These are phyloP conservation scores for Drosophila nigricruria DNA, from an alignment of 2,888 invertebrate genomes.

Conservation along the genomic window DNA sequence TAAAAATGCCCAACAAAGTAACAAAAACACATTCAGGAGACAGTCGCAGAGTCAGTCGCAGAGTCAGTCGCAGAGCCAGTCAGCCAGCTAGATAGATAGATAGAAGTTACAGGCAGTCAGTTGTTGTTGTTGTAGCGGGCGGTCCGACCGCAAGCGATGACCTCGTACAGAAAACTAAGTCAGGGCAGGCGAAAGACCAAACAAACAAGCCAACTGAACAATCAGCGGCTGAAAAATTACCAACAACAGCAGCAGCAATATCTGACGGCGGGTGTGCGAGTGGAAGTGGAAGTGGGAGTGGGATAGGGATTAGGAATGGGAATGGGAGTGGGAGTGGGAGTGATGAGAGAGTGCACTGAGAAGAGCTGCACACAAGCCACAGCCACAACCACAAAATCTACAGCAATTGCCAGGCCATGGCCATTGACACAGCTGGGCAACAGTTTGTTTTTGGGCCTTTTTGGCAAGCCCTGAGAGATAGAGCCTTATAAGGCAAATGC, in stretches of 20 bases:
- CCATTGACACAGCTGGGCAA: constrained; percentile 64
- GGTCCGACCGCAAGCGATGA: constrained; percentile 71
- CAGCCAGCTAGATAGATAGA: constrained; percentile 39
- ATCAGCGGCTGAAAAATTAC: constrained; percentile 66
- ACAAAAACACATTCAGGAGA: constrained; percentile 56
- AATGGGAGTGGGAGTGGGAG: constrained; percentile 26
- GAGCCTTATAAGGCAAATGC: constrained; percentile 50
- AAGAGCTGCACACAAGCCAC: constrained; percentile 18
- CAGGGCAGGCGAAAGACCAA: constrained; percentile 55
- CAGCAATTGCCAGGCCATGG: constrained; percentile 30
- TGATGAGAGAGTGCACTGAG: constrained; percentile 3
- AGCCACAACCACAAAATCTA: constrained; percentile 16
- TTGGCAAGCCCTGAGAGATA: constrained; percentile 48
- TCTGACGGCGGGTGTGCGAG: constrained; percentile 17
- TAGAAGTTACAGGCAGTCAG: constrained; percentile 14
- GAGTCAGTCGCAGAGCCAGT: constrained; percentile 2
- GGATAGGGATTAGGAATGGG: constrained; percentile 1
- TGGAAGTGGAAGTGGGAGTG: constrained; percentile 28
- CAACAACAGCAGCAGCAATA: constrained; percentile 16
- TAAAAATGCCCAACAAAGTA: constrained; percentile 54
- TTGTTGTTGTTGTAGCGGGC: constrained; percentile 39
- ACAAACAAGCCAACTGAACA: constrained; percentile 29
- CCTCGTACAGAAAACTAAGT: constrained; percentile 79
- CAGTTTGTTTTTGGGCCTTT: constrained; percentile 13
- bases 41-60: constrained; percentile 37